Conservation (phyloP, 2,888 invertebrate species). For the Criorhina ranunculi region DNA sequence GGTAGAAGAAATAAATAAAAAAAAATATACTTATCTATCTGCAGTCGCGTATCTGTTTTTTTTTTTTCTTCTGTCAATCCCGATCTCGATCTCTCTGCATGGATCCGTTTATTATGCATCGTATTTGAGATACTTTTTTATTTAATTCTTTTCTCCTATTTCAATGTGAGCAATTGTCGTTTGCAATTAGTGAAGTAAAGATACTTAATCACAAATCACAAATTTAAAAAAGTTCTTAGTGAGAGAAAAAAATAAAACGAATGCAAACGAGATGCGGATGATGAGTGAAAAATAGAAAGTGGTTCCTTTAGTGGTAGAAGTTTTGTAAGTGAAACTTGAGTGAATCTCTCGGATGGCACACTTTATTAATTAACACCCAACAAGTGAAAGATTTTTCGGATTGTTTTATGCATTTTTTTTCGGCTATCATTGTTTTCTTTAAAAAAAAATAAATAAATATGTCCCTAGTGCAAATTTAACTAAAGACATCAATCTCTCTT, state of each 20-base stretch:
- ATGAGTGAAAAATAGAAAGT: slow-evolving; percentile 83
- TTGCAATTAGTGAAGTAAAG: slow-evolving; percentile 22
- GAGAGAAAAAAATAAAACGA: slow-evolving; percentile 7
- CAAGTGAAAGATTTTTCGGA: slow-evolving; percentile 44
- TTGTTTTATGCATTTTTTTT: slow-evolving; percentile 22
- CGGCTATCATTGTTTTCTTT: slow-evolving; percentile 12
- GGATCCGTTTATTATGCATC: slow-evolving; percentile 20
- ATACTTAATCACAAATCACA: slow-evolving; percentile 41
- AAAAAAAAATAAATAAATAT: background rate
- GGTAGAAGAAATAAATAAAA: slow-evolving; percentile 27
- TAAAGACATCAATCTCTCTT: slow-evolving; percentile 40
- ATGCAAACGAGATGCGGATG: slow-evolving; percentile 67
- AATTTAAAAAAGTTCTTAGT: background rate
- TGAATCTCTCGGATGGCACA: slow-evolving; percentile 73
- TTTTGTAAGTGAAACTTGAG: slow-evolving; percentile 76
- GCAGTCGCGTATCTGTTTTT: background rate
- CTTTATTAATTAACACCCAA: slow-evolving; percentile 76
- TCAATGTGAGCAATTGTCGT: slow-evolving; percentile 50
- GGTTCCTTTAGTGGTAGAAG: slow-evolving; percentile 79
- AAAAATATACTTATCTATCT: too few relatives aligned
- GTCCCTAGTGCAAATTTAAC: slow-evolving; percentile 28
- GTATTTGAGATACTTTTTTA: slow-evolving; percentile 19
- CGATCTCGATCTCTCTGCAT: background rate
- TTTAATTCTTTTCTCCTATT: background rate
- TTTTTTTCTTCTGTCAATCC: too few relatives aligned